Evolutionary conservation across 2,888 invertebrate genomes (phyloP), one percentile per base, ranked within the genome.

Genomic region (Andrena camellia): DNA sequence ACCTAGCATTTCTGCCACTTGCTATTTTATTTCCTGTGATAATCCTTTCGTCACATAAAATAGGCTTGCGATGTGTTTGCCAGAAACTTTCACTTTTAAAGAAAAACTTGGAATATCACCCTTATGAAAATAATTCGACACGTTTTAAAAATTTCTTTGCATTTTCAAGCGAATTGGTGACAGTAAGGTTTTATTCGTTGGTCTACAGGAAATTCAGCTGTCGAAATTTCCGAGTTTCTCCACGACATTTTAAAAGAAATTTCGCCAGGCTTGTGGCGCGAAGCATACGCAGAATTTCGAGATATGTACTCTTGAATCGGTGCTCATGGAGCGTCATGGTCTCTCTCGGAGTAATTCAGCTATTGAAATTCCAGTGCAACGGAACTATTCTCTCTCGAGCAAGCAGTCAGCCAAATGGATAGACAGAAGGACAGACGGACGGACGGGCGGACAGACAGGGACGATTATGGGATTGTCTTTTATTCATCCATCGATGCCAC

Each of bases 281-380:
- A 62, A 33, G 33, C 62, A 62, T 10, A 62, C 66, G 23, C 17
- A 26, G 48, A 50, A 48, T 66, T 48, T 13, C 48, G 26, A 42
- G 66, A 66, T 29, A 29, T 13, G 42, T 42, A 42, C 42, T 50
- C 66, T 64, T 23, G 64, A 35, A 31, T 48, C 64, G 42, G 64
- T 35, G 13, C 20, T 29, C 62, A 33, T 13, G 64, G 26, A 52
- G 68, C 48, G 67, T 72, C 59, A 48, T 31, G 72, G 70, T 26
- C 77, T 66, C 54, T 48, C 29, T 0, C 57, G 23, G 59, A 81
- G 64, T 72, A 72, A 75, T 82, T 78, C 68, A 59, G 10, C 78
- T 69, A 77, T 78, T 78, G 63, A 79, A 82, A 84, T 82, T 71
- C 84, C 67, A 57, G 35, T 35, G 2, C 63, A 71, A 60, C 60